These are phyloP conservation scores for Agriopis marginaria DNA, from an alignment of 2,888 invertebrate species.

Conservation along the genomic window DNA sequence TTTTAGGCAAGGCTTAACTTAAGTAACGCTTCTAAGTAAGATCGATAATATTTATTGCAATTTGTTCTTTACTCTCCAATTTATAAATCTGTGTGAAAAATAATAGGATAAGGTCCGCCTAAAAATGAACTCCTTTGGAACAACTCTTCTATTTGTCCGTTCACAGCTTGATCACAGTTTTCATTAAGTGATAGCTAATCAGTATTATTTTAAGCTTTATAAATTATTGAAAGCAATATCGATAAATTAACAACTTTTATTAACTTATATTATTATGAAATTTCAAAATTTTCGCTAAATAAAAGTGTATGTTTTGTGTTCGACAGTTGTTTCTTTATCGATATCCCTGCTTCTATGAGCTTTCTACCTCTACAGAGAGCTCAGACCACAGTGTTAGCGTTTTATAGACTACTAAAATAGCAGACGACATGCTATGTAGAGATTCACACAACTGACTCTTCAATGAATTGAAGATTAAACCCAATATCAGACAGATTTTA, in stretches of 20 bases:
- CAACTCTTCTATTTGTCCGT: not conserved
- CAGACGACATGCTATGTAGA: conserved; percentile 36
- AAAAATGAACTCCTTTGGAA: too few species aligned
- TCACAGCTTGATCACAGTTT: conserved; percentile 17
- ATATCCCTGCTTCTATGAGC: conserved; percentile 32
- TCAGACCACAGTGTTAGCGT: conserved; percentile 32
- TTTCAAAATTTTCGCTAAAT: conserved; percentile 24
- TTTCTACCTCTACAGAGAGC: conserved; percentile 37
- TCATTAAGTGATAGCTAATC: conserved; percentile 36
- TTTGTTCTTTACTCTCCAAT: not conserved
- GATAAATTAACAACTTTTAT: conserved; percentile 32
- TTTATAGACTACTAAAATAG: conserved; percentile 35
- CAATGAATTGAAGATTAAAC: conserved; percentile 14
- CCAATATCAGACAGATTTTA: conserved; percentile 29
- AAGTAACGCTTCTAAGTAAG: too few species aligned
- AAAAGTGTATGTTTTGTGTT: conserved; percentile 27
- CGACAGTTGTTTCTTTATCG: conserved; percentile 35
- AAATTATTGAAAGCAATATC: conserved; percentile 30
- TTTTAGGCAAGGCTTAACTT: too few species aligned
- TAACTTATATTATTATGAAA: conserved; percentile 7
- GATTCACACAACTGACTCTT: conserved; percentile 32
- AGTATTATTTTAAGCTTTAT: conserved; percentile 37
- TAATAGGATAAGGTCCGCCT: not conserved
- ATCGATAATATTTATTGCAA: not conserved
- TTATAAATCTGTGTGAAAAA: not conserved